Evolutionary conservation across 2,888 invertebrate genomes (phyloP).

Genomic region (Cheilosia grossa): DNA sequence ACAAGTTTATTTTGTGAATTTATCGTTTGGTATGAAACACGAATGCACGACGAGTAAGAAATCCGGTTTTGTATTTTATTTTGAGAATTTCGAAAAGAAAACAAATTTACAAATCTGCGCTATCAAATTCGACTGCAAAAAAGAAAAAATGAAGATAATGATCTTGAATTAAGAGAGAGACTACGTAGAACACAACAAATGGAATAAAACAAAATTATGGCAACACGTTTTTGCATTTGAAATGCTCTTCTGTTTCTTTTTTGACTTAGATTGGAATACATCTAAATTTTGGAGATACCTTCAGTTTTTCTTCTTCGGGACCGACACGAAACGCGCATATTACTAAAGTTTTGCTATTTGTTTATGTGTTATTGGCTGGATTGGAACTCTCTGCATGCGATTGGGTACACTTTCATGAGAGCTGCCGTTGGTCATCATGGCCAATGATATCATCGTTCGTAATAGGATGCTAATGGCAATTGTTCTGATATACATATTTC

Average conservation of each 20-base stretch:
- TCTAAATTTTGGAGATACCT: slow-evolving; percentile 59
- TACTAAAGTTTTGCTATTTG: slow-evolving; percentile 5
- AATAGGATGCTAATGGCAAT: slow-evolving; percentile 34
- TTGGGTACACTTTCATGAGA: slow-evolving; percentile 6
- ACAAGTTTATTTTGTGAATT: slow-evolving; percentile 10
- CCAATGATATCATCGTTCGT: slow-evolving; percentile 14
- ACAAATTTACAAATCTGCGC: slow-evolving; percentile 45
- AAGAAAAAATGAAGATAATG: slow-evolving; percentile 59
- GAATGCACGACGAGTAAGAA: slow-evolving; percentile 22
- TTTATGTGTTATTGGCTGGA: background rate
- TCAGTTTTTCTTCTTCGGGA: slow-evolving; percentile 2
- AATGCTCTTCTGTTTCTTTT: slow-evolving; percentile 10
- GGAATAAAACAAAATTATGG: slow-evolving; percentile 51
- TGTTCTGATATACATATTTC: slow-evolving; percentile 41
- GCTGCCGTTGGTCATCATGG: background rate
- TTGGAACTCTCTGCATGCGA: slow-evolving; percentile 31
- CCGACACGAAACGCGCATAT: background rate
- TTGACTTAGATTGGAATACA: slow-evolving; percentile 22
- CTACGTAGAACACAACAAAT: too few species aligned
- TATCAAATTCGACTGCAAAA: slow-evolving; percentile 63
- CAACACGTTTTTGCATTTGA: slow-evolving; percentile 58
- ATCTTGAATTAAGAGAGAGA: slow-evolving; percentile 51
- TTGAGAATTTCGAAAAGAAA: slow-evolving; percentile 1
- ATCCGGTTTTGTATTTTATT: slow-evolving; percentile 23
- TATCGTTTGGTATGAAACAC: slow-evolving; percentile 16